These are phyloP conservation scores for Physocephala rufipes DNA, from an alignment of 2,888 invertebrate genomes.

Conservation along the genomic window DNA sequence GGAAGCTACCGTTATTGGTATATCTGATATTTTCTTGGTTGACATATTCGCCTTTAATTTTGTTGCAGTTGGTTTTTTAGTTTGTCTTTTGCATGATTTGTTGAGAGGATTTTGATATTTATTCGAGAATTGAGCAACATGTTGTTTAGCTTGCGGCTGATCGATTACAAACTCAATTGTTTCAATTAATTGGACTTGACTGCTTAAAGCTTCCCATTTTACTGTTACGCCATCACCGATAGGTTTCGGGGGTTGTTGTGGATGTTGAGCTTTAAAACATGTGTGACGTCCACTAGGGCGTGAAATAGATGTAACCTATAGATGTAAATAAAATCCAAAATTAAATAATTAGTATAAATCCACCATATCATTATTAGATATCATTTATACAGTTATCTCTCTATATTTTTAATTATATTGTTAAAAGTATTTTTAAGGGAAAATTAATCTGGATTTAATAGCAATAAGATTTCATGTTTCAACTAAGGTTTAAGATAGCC, in stretches of 20 bases:
- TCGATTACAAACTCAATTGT: constrained; percentile 57
- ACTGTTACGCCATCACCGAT: constrained; percentile 25
- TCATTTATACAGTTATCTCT: too few species aligned
- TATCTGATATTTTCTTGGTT: constrained; percentile 41
- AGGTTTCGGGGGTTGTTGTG: constrained; percentile 37
- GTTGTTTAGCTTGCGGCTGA: constrained; percentile 39
- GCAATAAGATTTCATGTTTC: too few species aligned
- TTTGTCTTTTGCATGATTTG: constrained; percentile 50
- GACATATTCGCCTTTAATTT: constrained; percentile 39
- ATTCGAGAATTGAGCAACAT: too few species aligned
- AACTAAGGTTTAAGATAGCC: too few species aligned
- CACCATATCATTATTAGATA: too few species aligned
- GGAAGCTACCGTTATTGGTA: constrained; percentile 37
- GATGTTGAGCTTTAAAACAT: constrained; percentile 41
- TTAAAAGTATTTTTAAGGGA: too few species aligned
- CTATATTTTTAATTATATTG: too few species aligned
- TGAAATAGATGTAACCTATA: constrained; percentile 62
- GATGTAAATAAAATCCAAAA: constrained; percentile 39
- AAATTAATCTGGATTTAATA: too few species aligned
- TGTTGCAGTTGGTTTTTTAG: constrained; percentile 49
- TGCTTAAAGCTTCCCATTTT: constrained; percentile 38
- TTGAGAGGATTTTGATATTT: too few species aligned
- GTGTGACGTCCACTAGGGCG: constrained; percentile 58
- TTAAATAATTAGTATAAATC: background rate
- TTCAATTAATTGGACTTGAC: constrained; percentile 57